phyloP scores from a whole-genome alignment of 2,113 vertebrate genomes.

The Alectura lathami region DNA sequence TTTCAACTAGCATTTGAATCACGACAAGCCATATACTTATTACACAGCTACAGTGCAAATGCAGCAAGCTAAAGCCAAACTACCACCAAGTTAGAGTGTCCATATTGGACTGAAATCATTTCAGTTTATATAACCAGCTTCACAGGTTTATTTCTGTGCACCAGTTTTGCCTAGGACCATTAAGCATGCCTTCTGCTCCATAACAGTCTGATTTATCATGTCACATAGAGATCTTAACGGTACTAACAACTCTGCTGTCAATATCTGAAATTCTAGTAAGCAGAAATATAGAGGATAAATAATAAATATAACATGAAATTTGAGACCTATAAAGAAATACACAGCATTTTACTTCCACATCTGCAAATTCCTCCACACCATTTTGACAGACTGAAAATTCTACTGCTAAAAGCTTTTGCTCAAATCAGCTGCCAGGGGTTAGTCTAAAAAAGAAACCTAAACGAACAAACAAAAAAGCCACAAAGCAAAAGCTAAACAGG shows the following conservation, averaged over 20 bases:
- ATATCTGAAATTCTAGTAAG: background rate
- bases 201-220: background rate
- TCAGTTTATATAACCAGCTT: background rate
- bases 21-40: background rate
- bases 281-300: background rate
- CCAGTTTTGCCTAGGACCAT: background rate
- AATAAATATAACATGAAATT: background rate
- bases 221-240: background rate
- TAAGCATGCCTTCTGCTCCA: background rate
- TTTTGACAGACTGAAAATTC: background rate
- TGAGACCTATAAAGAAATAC: background rate
- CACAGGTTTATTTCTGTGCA: background rate
- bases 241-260: background rate
- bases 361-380: background rate
- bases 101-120: background rate
- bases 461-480: background rate
- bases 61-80: background rate
- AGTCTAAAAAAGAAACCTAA: background rate
- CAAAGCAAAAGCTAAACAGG: background rate
- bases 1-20: background rate
- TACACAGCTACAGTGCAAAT: background rate
- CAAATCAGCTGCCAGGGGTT: background rate
- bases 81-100: background rate
- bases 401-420: background rate
- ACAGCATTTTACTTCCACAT: background rate